Percentiles rank a stretch among this genome's conserved stretches.
Conservation (phyloP, 1,140 invertebrate species). For the Calephelis virginiensis region DNA sequence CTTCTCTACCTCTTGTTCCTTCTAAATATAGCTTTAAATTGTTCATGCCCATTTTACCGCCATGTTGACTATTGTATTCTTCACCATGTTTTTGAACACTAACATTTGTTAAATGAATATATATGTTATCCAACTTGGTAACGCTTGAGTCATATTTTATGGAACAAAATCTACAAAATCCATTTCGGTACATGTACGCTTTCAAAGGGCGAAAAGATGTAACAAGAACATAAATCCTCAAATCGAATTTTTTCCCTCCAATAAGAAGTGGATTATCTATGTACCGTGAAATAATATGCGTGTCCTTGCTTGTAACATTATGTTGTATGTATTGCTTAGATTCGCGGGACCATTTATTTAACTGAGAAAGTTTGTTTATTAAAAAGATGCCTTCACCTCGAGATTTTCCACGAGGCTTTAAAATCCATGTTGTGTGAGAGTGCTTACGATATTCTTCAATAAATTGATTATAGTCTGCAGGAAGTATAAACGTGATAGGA, state of each 20-base stretch:
- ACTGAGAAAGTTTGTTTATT: slow-evolving; percentile 91
- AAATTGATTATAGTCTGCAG: slow-evolving; percentile 97
- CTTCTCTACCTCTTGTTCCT: slow-evolving; percentile 91
- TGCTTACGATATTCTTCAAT: slow-evolving; percentile 96
- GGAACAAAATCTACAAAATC: slow-evolving; percentile 88
- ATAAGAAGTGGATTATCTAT: slow-evolving; percentile 92
- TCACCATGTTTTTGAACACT: slow-evolving; percentile 91
- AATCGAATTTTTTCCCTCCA: slow-evolving; percentile 93
- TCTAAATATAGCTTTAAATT: slow-evolving; percentile 95
- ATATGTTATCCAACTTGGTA: slow-evolving; percentile 89
- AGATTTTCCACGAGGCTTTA: slow-evolving; percentile 96
- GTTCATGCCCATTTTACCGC: slow-evolving; percentile 95
- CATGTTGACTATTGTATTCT: slow-evolving; percentile 96
- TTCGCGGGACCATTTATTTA: slow-evolving; percentile 91
- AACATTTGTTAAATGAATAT: slow-evolving; percentile 94
- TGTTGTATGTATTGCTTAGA: slow-evolving; percentile 89
- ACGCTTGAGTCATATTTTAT: slow-evolving; percentile 90
- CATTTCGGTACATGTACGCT: slow-evolving; percentile 90
- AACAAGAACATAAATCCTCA: slow-evolving; percentile 90
- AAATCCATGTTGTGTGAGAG: slow-evolving; percentile 96
- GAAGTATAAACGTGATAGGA: slow-evolving; percentile 95
- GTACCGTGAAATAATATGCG: slow-evolving; percentile 93
- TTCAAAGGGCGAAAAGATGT: slow-evolving; percentile 90
- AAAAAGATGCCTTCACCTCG: slow-evolving; percentile 92
- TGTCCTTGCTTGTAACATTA: slow-evolving; percentile 86